Percentiles rank a stretch among this genome's conserved stretches.
Evolutionary conservation across 2,113 vertebrate genomes (phyloP).

Genomic region (Calonectris borealis): DNA sequence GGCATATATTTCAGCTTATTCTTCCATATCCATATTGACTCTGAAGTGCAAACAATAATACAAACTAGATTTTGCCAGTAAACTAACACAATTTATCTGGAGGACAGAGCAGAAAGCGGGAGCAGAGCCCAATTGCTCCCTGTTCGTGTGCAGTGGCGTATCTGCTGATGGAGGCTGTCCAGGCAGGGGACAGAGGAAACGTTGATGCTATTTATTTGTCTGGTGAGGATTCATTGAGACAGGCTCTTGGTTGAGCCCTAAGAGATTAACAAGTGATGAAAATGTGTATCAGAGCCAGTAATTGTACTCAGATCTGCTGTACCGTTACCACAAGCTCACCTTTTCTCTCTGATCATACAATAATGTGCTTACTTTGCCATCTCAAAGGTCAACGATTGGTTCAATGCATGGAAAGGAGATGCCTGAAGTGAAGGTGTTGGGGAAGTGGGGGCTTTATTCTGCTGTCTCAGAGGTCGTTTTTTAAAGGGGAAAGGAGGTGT

Average conservation of each 20-base stretch:
- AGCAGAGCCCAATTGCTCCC: not conserved
- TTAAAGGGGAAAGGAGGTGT: not conserved
- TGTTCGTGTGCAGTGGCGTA: accelerated
- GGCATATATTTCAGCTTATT: conserved; percentile 38
- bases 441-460: not conserved
- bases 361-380: not conserved
- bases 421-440: not conserved
- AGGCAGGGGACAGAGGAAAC: not conserved
- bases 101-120: not conserved
- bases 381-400: not conserved
- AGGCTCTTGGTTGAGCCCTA: not conserved
- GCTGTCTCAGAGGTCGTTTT: not conserved
- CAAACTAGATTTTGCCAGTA: conserved; percentile 37
- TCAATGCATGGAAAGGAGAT: not conserved
- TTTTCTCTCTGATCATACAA: not conserved
- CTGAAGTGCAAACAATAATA: conserved; percentile 46
- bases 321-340: not conserved
- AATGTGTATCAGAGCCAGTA: not conserved
- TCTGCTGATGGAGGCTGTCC: not conserved
- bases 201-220: not conserved
- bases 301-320: not conserved
- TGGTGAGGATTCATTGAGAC: not conserved
- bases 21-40: conserved; percentile 55
- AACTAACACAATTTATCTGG: conserved; percentile 54
- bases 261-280: not conserved